Evolutionary conservation across 2,797 vertebrate genomes (phyloP).

Genomic region (Dromococcyx pavoninus): DNA sequence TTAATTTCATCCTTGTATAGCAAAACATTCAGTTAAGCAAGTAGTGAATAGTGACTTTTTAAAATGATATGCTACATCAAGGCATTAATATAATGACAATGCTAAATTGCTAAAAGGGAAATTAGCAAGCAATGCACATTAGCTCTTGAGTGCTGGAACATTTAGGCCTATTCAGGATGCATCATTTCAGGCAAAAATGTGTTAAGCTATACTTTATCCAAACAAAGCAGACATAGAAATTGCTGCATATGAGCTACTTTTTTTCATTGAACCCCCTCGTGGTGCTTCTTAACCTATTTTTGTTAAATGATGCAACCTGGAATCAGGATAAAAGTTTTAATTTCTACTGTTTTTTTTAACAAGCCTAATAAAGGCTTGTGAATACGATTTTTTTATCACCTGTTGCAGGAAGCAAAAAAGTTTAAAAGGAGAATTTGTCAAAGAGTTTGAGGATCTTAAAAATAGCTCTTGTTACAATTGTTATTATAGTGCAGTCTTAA

Average conservation of each 20-base stretch:
- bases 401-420: not conserved
- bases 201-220: not conserved
- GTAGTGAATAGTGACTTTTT: not conserved
- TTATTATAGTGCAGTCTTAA: not conserved
- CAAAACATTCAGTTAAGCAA: not conserved
- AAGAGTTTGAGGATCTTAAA: not conserved
- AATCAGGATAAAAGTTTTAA: not conserved
- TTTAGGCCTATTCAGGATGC: not conserved
- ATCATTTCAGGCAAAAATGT: not conserved
- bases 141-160: not conserved
- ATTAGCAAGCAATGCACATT: not conserved
- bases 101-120: not conserved
- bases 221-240: not conserved
- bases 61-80: not conserved
- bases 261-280: not conserved
- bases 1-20: not conserved
- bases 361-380: not conserved
- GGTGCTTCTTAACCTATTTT: not conserved
- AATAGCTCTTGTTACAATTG: not conserved
- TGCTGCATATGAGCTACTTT: not conserved
- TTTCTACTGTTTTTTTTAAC: not conserved
- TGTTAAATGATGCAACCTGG: not conserved
- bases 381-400: not conserved
- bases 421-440: not conserved
- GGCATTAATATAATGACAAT: not conserved